Evolutionary conservation across 2,113 vertebrate genomes (phyloP).

Genomic region (Junco hyemalis): DNA sequence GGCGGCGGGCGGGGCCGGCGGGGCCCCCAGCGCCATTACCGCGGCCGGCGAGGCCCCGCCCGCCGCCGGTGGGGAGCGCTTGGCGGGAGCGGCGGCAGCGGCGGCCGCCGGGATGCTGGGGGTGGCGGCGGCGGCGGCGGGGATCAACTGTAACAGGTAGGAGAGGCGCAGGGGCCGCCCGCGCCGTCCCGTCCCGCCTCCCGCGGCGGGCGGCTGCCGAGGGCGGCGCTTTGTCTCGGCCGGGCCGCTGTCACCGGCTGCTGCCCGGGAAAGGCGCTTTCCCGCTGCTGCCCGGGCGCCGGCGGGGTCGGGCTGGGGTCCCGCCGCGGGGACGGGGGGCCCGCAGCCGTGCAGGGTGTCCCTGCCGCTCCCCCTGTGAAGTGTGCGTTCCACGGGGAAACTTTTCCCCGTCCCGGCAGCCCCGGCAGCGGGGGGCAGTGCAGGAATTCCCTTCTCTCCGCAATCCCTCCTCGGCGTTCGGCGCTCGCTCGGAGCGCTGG

Average conservation of each 20-base stretch:
- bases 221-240: conserved; percentile 1
- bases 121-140: neutral
- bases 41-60: too few relatives aligned
- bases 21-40: too few relatives aligned
- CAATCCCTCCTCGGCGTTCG: neutral
- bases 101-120: neutral
- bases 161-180: neutral
- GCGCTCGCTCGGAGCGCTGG: neutral
- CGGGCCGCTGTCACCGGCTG: neutral
- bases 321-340: neutral
- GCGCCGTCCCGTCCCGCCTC: neutral
- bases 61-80: too few relatives aligned
- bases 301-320: neutral
- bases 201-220: neutral
- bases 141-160: conserved; percentile 31
- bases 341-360: neutral
- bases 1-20: too few relatives aligned
- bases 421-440: neutral
- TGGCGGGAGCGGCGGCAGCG: too few relatives aligned
- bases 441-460: neutral
- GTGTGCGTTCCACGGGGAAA: neutral
- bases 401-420: neutral
- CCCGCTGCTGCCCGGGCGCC: neutral
- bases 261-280: neutral
- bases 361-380: too few relatives aligned